Base-by-base conservation (phyloP, 2,888 invertebrate species). In the Campoplex nolae region DNA sequence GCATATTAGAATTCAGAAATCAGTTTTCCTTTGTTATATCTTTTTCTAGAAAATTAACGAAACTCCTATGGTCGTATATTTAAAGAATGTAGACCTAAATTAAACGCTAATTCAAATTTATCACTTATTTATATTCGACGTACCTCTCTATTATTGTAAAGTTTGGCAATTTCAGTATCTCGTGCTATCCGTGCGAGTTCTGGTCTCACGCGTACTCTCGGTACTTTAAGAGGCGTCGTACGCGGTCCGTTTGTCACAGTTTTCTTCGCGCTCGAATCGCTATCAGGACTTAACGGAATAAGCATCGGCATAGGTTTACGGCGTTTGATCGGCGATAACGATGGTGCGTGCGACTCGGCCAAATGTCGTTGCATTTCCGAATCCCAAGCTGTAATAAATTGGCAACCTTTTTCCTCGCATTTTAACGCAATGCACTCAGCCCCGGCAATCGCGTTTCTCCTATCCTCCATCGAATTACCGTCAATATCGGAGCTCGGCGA, bases 381-480 rank as follows among this genome's bases (percentile, higher is more conserved):
- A 88, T 95, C 95, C 95, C 95, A 96, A 18, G 95, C 95, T 2
- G 96, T 95, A 89, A 96, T 95, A 90, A 95, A 96, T 88, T 95
- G 95, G 91, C 96, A 96, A 85, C 95, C 95, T 90, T 95, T 95
- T 77, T 94, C 94, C 56, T 93, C 93, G 86, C 95, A 95, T 71
- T 94, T 95, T 16, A 94, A 86, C 2, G 94, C 94, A 89, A 95
- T 95, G 91, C 95, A 95, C 85, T 95, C 95, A n/a, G 95, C 95
- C 51, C 94, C 94, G 74, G 92, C 91, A 83, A 92, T 90, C 11
- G 92, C 91, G 76, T 88, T 92, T 58, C 90, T 89, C 68, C 91
- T 89, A 23, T 92, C 92, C 56, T 91, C 89, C 23, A 79, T n/a
- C 32, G 89, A 85, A 58, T 75, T 88, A 71, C 86, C 88, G n/a